Base-by-base conservation (phyloP, 2,113 vertebrate genomes). In the Rhinoptilus africanus region DNA sequence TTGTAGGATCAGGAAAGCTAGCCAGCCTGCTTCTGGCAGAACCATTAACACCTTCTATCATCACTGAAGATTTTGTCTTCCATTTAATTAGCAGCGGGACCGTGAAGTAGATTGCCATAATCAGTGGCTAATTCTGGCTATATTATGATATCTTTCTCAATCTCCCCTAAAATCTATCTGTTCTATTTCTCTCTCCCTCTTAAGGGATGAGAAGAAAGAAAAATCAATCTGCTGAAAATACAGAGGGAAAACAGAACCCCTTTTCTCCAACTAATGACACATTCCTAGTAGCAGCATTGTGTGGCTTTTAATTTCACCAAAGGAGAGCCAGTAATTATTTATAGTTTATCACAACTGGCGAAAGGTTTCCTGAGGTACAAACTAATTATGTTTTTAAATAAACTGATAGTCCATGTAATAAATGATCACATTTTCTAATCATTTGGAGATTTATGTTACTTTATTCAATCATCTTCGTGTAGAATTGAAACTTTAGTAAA, bases 301-400 rank as follows among this genome's bases (percentile, higher is more conserved):
- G 48, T 93, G 92, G 93, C 93, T 96, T 98, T 97, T 97, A 95
- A 97, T 98, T 97, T 96, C 80, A 94, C 50, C 9, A 47, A 85
- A 81, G 47, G 78, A 95, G 94, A 97, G 88, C n/a, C 77, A 63
- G 80, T 91, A 97, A 97, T 97, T 97, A 96, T 96, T 95, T 97
- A 93, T 89, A 96, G 71, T 94, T 98, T 97, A 95, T 97, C 96
- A 97, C 89, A 97, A 94, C 91, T 21, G 5, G 60, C 66, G 80
- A 85, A 96, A 97, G 90, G 93, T 96, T 98, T 96, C 91, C 97
- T 63, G 76, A 96, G 92, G 77, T 92, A 94, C 48, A 95, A 96
- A 83, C 85, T 97, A 97, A 98, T 98, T 98, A 96, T 89, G n/a
- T 95, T 96, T 95, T 97, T 92, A 97, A 96, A 96, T 95, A 96